Base-by-base conservation (phyloP, 2,113 vertebrate species). In the Colinus virginianus region DNA sequence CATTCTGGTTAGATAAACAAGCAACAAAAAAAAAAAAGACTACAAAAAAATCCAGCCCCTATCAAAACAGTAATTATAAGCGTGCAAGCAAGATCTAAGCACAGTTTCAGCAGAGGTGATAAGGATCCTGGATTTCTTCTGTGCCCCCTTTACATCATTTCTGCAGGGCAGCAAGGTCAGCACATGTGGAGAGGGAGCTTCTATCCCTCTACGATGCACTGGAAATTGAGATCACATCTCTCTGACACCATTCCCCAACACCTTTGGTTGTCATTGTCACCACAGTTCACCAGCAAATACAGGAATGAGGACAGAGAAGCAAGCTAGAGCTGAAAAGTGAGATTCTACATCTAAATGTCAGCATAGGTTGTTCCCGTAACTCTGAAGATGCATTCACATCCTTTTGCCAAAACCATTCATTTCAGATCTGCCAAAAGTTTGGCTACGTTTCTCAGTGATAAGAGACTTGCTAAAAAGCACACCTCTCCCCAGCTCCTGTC, bases 181-280 rank as follows among this genome's bases (percentile, higher is more conserved):
- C 38, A 64, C 0, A 11, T 7, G 1, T 2, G 13, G 1, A 83
- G 58, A 49, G 59, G 38, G 55, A 80, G 55, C 28, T 87, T n/a
- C 84, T 81, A 5, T 7, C 78, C 48, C 34, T 51, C 56, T 96
- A 70, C 49, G 61, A 58, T 16, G 8, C 18, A 6, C 0, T 40
- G 17, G n/a, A 14, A 84, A 84, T 7, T 13, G 26, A 40, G 42
- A 12, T 58, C 56, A 67, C 0, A 0, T 36, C 28, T 62, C 69
- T 87, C 49, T 84, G 69, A 74, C 11, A 17, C 26, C 17, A 26
- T n/a, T 93, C 18, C 34, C 43, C 67, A 36, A 26, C 5, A 20
- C 53, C 12, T 43, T 87, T 89, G 58, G 36, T 53, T 36, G 46
- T 45, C 42, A 43, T 34, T 48, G 49, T n/a, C 18, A 53, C 56